These are phyloP conservation scores for Cinclus mexicanus DNA, from an alignment of 2,113 vertebrate genomes.

Conservation along the genomic window DNA sequence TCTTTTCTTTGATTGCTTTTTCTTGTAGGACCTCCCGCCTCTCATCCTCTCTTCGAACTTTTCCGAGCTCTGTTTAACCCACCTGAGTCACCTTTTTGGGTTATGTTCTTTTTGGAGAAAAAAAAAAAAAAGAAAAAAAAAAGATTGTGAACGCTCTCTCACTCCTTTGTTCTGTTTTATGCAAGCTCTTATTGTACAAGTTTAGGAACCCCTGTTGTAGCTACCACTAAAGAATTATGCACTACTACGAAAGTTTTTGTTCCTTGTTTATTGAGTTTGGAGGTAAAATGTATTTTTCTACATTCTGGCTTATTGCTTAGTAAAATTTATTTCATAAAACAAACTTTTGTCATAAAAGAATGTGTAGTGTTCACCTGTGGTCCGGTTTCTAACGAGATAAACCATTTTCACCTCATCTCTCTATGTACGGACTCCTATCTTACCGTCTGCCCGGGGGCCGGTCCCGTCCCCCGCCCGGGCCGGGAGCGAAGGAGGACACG, in stretches of 20 bases:
- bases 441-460: conserved; percentile 43
- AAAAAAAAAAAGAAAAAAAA: conserved; percentile 24
- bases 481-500: conserved; percentile 64
- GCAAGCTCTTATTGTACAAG: conserved; percentile 81
- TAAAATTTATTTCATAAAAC: conserved; percentile 87
- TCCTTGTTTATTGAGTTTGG: conserved; percentile 85
- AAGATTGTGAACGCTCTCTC: conserved; percentile 77
- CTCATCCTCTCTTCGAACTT: conserved; percentile 57
- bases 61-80: conserved; percentile 63
- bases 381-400: conserved; percentile 77
- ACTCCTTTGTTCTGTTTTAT: conserved; percentile 77
- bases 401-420: conserved; percentile 74
- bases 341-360: conserved; percentile 83
- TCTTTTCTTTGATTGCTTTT: conserved; percentile 60
- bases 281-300: conserved; percentile 90
- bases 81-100: conserved; percentile 46
- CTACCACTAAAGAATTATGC: conserved; percentile 81
- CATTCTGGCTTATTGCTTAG: conserved; percentile 87
- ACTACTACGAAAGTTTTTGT: conserved; percentile 78
- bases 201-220: conserved; percentile 80
- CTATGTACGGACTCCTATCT: conserved; percentile 78
- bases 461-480: conserved; percentile 15
- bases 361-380: conserved; percentile 81
- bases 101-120: conserved; percentile 51
- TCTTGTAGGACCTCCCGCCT: conserved; percentile 54